Percentiles rank a stretch among this genome's conserved stretches.
Evolutionary conservation across 2,888 invertebrate genomes (phyloP).

Genomic region (Drosophila suboccidentalis): DNA sequence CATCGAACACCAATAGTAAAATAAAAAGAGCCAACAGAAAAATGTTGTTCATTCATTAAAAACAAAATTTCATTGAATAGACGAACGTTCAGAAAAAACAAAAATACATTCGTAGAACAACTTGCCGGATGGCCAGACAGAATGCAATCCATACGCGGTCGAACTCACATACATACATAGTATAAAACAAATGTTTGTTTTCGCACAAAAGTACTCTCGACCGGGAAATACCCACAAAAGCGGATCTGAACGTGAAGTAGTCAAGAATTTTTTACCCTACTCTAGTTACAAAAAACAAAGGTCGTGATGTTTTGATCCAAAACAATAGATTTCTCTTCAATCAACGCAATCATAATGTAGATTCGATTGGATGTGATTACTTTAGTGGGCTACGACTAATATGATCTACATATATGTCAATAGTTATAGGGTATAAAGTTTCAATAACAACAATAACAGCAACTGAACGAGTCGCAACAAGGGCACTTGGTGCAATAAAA

Average conservation of each 20-base stretch:
- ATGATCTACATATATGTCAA: neutral
- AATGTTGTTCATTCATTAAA: conserved; percentile 79
- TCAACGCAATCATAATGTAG: neutral
- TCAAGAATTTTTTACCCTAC: too few species aligned
- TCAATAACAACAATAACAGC: conserved; percentile 26
- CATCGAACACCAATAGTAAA: conserved; percentile 30
- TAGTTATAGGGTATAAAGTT: conserved; percentile 15
- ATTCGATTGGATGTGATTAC: too few species aligned
- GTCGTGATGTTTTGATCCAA: neutral
- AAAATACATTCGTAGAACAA: conserved; percentile 30
- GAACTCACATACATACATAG: neutral
- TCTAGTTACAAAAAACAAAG: neutral
- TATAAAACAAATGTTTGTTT: conserved; percentile 53
- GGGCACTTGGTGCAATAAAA: conserved; percentile 59
- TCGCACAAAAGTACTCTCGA: conserved; percentile 15
- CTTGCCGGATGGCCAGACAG: conserved; percentile 32
- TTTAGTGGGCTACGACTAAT: neutral
- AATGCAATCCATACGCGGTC: conserved; percentile 28
- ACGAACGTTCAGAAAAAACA: conserved; percentile 43
- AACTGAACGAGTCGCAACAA: conserved; percentile 26
- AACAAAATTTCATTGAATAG: conserved; percentile 69
- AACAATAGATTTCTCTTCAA: neutral
- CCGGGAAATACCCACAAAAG: neutral
- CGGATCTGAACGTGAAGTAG: too few species aligned
- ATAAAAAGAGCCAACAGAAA: conserved; percentile 50